Evolutionary conservation across 2,113 vertebrate genomes (phyloP).

Genomic region (Cephalopholis sonnerati): DNA sequence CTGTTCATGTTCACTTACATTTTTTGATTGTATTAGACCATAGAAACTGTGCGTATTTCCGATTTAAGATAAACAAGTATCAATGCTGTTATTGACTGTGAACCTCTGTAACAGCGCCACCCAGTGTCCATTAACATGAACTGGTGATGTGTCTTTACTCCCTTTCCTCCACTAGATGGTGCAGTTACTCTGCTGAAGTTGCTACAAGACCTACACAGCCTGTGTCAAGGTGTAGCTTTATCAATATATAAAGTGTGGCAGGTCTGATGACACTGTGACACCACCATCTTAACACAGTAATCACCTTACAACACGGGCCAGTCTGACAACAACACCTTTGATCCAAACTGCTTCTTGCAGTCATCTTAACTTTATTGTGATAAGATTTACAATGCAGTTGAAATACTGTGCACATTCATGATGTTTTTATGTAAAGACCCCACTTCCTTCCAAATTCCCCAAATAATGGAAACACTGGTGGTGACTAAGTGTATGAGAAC

Average conservation of each 20-base stretch:
- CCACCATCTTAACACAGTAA: neutral
- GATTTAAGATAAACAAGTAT: neutral
- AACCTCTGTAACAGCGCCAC: neutral
- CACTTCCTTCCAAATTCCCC: neutral
- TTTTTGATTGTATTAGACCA: no score
- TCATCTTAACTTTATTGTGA: neutral
- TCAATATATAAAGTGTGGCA: neutral
- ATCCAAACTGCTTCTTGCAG: neutral
- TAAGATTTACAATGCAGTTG: neutral
- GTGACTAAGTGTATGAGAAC: neutral
- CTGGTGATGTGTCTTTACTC: no score
- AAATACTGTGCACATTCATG: neutral
- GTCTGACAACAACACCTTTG: neutral
- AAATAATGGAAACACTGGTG: neutral
- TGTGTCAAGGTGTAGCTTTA: neutral
- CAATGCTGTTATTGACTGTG: neutral
- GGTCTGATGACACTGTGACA: conserved; percentile 4
- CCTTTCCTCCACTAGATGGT: conserved; percentile 61
- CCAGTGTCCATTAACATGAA: neutral
- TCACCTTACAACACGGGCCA: neutral
- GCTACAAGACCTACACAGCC: neutral
- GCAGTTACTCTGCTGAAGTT: conserved; percentile 26
- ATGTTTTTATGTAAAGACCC: neutral
- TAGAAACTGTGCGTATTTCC: no score
- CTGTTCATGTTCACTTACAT: no score